Evolutionary conservation across 1,140 invertebrate species (phyloP).

Genomic region (Plectus sambesii): DNA sequence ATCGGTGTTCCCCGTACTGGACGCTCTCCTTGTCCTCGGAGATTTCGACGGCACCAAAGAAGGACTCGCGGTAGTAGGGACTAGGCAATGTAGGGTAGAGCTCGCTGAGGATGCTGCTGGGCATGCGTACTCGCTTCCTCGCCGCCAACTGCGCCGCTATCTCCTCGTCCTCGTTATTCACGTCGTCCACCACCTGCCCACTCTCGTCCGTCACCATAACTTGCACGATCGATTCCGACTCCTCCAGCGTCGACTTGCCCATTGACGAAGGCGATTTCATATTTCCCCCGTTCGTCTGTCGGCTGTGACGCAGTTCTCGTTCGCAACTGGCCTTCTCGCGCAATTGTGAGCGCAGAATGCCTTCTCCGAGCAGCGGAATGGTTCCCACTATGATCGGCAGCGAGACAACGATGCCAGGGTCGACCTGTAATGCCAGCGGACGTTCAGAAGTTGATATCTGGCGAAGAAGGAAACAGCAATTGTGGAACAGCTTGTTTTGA

Average conservation of each 20-base stretch:
- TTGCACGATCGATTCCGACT: constrained; percentile 10
- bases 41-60: constrained; percentile 37
- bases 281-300: constrained; percentile 2
- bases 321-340: constrained; percentile 1
- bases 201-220: constrained; percentile 39
- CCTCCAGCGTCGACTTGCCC: constrained; percentile 3
- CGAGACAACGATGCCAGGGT: constrained; percentile 22
- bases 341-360: constrained; percentile 13
- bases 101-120: constrained; percentile 40
- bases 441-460: too few species aligned
- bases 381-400: constrained; percentile 40
- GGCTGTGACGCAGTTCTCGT: constrained; percentile 3
- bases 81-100: constrained; percentile 39
- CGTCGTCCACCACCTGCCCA: constrained; percentile 27
- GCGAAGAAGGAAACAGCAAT: too few species aligned
- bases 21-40: constrained; percentile 39
- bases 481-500: too few species aligned
- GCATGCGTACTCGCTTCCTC: constrained; percentile 43
- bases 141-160: constrained; percentile 23
- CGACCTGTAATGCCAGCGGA: constrained; percentile 15
- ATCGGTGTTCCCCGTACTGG: constrained; percentile 34
- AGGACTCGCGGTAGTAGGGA: constrained; percentile 45
- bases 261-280: too few species aligned
- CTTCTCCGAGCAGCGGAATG: constrained; percentile 38
- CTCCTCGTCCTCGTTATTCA: constrained; percentile 22